phyloP scores from a whole-genome alignment of 2,888 invertebrate species.

The Sarcophaga carnaria region DNA sequence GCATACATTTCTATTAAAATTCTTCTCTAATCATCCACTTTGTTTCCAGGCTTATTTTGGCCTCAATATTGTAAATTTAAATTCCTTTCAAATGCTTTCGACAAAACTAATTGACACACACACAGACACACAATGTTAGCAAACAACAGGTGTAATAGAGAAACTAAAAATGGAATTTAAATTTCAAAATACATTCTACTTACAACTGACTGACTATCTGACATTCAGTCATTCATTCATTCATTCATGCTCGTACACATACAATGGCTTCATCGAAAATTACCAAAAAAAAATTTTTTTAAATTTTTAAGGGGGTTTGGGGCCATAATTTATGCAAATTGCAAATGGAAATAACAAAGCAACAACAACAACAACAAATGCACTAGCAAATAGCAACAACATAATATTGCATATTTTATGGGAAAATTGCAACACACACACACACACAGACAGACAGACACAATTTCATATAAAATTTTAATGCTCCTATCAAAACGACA shows the following conservation, averaged over 20 bases:
- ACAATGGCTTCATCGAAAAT: not conserved
- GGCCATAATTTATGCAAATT: conserved; percentile 66
- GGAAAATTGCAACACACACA: conserved; percentile 29
- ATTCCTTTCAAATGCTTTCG: not conserved
- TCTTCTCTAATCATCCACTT: conserved; percentile 34
- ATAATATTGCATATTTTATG: conserved; percentile 53
- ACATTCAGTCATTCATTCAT: not conserved
- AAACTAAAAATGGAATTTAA: conserved; percentile 16
- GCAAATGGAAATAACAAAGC: not conserved
- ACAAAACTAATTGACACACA: conserved; percentile 2
- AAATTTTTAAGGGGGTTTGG: not conserved
- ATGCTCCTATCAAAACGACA: no score
- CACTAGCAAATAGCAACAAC: not conserved
- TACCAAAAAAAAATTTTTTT: not conserved
- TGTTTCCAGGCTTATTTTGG: no score
- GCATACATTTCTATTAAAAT: conserved; percentile 23
- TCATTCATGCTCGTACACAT: no score
- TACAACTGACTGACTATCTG: not conserved
- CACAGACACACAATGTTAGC: not conserved
- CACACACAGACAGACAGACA: not conserved
- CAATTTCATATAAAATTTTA: no score
- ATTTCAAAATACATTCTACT: not conserved
- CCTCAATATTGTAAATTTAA: not conserved
- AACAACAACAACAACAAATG: conserved; percentile 35
- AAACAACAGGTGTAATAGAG: conserved; percentile 46